Evolutionary conservation across 2,888 invertebrate genomes (phyloP).

Genomic region (Oligia latruncula): DNA sequence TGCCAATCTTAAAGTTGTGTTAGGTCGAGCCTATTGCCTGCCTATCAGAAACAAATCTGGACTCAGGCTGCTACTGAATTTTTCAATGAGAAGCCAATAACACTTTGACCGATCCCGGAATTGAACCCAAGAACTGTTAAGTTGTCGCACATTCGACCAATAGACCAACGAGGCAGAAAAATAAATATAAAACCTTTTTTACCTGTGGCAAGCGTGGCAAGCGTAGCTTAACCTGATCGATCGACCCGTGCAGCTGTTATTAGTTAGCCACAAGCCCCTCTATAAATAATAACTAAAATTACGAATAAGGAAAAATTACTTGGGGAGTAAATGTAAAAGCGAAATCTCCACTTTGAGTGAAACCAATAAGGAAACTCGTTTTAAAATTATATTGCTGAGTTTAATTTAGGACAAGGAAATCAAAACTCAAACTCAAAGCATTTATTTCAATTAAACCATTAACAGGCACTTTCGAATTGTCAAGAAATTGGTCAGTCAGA

Average conservation of each 20-base stretch:
- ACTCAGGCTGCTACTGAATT: background rate
- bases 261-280: too few relatives aligned
- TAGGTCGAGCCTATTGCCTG: background rate
- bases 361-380: conserved; percentile 42
- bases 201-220: too few relatives aligned
- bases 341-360: conserved; percentile 8
- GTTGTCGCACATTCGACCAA: too few relatives aligned
- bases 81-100: background rate
- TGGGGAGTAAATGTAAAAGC: conserved; percentile 4
- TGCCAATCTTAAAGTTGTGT: background rate
- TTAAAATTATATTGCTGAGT: background rate
- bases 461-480: too few relatives aligned
- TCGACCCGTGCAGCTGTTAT: too few relatives aligned
- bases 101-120: background rate
- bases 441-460: too few relatives aligned
- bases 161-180: background rate
- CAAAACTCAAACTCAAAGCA: too few relatives aligned
- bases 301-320: background rate
- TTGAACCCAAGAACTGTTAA: background rate
- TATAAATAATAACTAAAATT: background rate
- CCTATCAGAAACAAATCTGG: background rate
- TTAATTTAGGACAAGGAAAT: background rate
- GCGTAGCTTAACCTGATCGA: too few relatives aligned
- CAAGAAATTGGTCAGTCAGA: too few relatives aligned
- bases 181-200: background rate